These are phyloP conservation scores for Choristoneura fumiferana DNA, from an alignment of 1,140 invertebrate species.

Conservation along the genomic window DNA sequence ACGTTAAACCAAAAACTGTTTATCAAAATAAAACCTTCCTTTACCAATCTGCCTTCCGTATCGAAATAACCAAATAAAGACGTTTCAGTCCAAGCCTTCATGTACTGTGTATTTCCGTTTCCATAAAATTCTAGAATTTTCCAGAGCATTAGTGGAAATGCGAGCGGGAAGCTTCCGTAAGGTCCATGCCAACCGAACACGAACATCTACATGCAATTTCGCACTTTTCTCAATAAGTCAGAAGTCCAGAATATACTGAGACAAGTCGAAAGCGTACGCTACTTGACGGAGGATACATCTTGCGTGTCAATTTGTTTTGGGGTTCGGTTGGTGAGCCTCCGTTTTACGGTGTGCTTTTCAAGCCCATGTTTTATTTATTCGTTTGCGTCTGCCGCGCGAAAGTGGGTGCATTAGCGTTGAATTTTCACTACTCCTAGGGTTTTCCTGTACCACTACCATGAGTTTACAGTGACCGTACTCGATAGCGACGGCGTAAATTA, in stretches of 20 bases:
- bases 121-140: constrained; percentile 17
- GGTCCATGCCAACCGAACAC: background rate
- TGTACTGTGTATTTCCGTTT: constrained; percentile 7
- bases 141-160: constrained; percentile 17
- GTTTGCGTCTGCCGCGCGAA: constrained; percentile 43
- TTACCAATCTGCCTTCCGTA: background rate
- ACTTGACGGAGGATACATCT: no score
- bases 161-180: constrained; percentile 10
- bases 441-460: no score
- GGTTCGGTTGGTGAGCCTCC: background rate
- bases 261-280: no score
- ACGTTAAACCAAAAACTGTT: no score
- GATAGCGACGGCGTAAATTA: no score
- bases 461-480: no score
- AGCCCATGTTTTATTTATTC: constrained; percentile 68
- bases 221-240: no score
- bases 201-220: no score
- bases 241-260: no score
- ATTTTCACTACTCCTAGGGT: constrained; percentile 37
- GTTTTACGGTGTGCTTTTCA: constrained; percentile 41
- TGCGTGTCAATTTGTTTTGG: no score
- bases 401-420: constrained; percentile 60
- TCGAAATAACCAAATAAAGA: constrained; percentile 15
- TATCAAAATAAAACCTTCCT: background rate
- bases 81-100: constrained; percentile 7